Evolutionary conservation across 1,140 invertebrate species (phyloP).

Genomic region (Cotesia typhae): DNA sequence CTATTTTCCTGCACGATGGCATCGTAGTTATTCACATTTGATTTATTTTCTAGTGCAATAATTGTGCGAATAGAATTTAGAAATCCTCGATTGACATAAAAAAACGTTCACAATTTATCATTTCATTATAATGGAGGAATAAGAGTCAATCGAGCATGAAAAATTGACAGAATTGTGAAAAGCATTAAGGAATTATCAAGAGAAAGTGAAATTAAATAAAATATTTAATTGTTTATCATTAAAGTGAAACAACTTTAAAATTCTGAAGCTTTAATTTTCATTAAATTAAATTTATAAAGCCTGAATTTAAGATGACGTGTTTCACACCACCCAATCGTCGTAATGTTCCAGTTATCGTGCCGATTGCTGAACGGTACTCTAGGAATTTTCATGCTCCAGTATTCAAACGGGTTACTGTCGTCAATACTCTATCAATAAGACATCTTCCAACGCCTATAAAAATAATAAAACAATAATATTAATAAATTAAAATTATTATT

Average conservation of each 20-base stretch:
- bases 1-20: conserved; percentile 55
- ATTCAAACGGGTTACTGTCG: conserved; percentile 57
- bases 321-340: conserved; percentile 50
- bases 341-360: conserved; percentile 48
- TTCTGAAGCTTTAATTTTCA: background rate
- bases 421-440: conserved; percentile 55
- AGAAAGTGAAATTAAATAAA: conserved; percentile 7
- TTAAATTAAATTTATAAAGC: background rate
- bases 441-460: conserved; percentile 59
- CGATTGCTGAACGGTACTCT: conserved; percentile 50
- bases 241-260: conserved; percentile 37
- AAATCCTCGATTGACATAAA: too few species aligned
- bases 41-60: conserved; percentile 22
- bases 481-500: background rate
- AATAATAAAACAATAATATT: conserved; percentile 37
- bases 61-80: background rate
- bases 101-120: too few species aligned
- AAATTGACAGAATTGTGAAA: conserved; percentile 37
- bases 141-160: conserved; percentile 45
- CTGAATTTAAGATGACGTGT: conserved; percentile 53
- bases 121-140: conserved; percentile 2
- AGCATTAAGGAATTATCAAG: background rate
- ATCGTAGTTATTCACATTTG: conserved; percentile 57
- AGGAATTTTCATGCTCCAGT: conserved; percentile 57
- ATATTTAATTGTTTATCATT: conserved; percentile 40